Percentiles rank a stretch among this genome's conserved stretches.
Evolutionary conservation across 2,113 vertebrate genomes (phyloP).

Genomic region (Prolemur simus): DNA sequence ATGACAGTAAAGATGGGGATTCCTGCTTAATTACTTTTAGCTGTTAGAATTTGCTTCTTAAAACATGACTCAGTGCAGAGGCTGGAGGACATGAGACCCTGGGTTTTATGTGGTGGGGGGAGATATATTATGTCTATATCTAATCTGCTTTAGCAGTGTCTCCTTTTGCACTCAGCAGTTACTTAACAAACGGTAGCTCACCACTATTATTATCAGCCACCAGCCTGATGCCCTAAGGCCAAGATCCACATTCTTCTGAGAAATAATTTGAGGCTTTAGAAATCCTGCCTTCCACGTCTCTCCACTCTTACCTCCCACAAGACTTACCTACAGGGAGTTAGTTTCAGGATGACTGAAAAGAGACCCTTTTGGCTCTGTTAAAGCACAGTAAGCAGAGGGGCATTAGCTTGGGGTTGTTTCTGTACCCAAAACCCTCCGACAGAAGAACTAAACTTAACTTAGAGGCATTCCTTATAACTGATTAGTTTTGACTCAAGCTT

Average conservation of each 20-base stretch:
- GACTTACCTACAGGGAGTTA: neutral
- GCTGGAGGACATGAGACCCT: neutral
- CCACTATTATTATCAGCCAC: neutral
- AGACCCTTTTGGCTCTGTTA: neutral
- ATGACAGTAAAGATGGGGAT: neutral
- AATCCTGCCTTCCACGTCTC: neutral
- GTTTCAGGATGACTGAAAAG: neutral
- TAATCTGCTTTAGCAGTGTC: neutral
- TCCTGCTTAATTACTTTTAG: neutral
- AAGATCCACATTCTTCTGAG: neutral
- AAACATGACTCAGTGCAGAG: neutral
- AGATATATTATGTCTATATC: neutral
- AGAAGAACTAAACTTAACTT: neutral
- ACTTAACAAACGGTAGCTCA: neutral
- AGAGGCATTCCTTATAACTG: neutral
- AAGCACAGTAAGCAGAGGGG: neutral
- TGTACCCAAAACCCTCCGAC: neutral
- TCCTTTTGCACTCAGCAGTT: neutral
- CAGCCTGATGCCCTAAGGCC: neutral
- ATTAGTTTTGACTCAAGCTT: neutral
- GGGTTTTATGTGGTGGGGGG: neutral
- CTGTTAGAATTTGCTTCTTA: constrained; percentile 4
- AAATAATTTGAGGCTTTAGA: neutral
- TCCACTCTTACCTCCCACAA: neutral
- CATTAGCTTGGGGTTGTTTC: neutral